Base-by-base conservation (phyloP, 2,797 vertebrate genomes). In the Rhyacichthys aspro region DNA sequence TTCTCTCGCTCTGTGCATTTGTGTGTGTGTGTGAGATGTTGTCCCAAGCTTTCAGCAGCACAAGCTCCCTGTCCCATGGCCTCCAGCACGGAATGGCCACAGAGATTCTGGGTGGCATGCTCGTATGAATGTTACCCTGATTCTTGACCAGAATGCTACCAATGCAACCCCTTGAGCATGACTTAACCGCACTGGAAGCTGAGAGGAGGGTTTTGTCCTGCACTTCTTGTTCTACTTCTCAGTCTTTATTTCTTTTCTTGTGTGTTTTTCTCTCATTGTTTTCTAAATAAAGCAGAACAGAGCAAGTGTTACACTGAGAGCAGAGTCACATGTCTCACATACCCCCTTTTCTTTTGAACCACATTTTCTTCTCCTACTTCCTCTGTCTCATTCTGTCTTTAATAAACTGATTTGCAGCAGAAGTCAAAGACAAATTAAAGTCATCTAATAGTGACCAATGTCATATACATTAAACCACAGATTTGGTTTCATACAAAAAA, bases 81-180 rank as follows among this genome's bases (percentile, higher is more conserved):
- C 86, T 88, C 81, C 85, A 87, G 85, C 72, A 19, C 83, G 79
- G 86, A 89, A 87, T 84, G 86, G 86, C 88, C 74, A 86, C 86
- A 82, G 80, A 81, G 79, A 47, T 70, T 80, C 74, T 60, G 79
- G 82, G 86, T 84, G 86, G 86, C 78, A 79, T 78, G 78, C 77
- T 84, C 48, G 60, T 72, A 83, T 89, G 86, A 90, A 89, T 86
- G 79, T 79, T 76, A 60, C 62, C 76, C 72, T 11, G 58, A 81
- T 77, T 84, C 82, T 58, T 69, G 46, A 83, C 70, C 70, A 87
- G 84, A 87, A 89, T 79, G 85, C 76, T 81, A 86, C 83, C 81
- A 55, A 74, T 86, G 80, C 74, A 57, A 76, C 66, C 80, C 87
- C 76, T 61, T 60, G 70, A 90, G 85, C 78, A 59, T 66, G 79